Conservation (phyloP, 2,113 vertebrate species). For the Charina bottae region DNA sequence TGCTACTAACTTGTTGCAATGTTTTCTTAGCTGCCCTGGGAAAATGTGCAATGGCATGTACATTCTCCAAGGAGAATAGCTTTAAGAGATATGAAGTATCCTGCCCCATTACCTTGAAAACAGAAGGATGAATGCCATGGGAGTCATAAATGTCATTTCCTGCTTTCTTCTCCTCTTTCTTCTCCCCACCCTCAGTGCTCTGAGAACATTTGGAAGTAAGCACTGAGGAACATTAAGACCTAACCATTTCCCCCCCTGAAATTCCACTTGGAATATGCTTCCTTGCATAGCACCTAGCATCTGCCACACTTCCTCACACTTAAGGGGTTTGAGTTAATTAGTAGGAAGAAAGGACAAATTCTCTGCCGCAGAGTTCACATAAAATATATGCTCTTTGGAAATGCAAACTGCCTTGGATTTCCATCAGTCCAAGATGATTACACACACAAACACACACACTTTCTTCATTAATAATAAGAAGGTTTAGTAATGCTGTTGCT, state of each 20-base stretch:
- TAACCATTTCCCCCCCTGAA: neutral
- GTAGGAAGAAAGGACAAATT: slow-evolving; percentile 18
- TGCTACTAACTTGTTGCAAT: neutral
- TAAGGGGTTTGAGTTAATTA: neutral
- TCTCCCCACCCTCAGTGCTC: neutral
- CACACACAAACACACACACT: neutral
- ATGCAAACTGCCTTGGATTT: neutral
- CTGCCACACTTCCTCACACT: slow-evolving; percentile 4
- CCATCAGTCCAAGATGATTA: neutral
- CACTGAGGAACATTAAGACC: neutral
- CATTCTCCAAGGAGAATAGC: neutral
- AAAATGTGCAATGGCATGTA: neutral
- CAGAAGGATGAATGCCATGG: neutral
- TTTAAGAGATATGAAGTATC: neutral
- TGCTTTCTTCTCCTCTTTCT: neutral
- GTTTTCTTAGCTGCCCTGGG: neutral
- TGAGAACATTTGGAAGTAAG: neutral
- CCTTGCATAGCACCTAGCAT: slow-evolving; percentile 1
- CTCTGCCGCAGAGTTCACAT: neutral
- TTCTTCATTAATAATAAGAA: neutral
- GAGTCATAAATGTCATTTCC: neutral
- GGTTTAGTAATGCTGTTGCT: neutral
- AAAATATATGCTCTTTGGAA: neutral
- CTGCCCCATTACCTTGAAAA: neutral
- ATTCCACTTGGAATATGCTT: neutral